Evolutionary conservation across 1,140 invertebrate genomes (phyloP), one percentile per base, ranked within the genome.

Genomic region (Mactra quadrangularis): DNA sequence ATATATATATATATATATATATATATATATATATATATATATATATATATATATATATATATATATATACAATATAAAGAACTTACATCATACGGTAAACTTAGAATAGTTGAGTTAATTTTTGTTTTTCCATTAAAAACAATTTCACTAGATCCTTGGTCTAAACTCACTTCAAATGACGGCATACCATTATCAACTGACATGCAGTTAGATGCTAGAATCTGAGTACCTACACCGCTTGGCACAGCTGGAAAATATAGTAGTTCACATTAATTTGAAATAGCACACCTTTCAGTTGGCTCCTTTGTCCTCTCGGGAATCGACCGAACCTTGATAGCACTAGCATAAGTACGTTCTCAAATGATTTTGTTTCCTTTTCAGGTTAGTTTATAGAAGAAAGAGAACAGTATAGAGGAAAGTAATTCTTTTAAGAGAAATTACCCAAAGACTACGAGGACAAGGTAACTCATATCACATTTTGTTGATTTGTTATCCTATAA

Each of bases 191-290:
- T 62, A 13, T 71, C 66, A 0, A 60, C 33, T 3, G 77, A 81
- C 31, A 15, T 71, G 35, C 77, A 81, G 66, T 81, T 81, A 13
- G 77, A 81, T 7, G 68, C 62, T 1, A 81, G 77, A 22, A 81
- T 71, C 25, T 71, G 64, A 13, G 55, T 71, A 11, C 41, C 33
- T 2, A 15, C 60, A 7, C 77, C 77, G 17, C 33, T 57, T 31
- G 50, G 38, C 0, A 71, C 77, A 3, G 77, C 77, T 81, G 53
- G 22, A 31, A 52, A 60, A 31, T 17, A 9, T n/a, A 71, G 13
- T 17, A n/a, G 22, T n/a, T n/a, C n/a, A n/a, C n/a, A n/a, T n/a
- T n/a, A n/a, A n/a, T n/a, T n/a, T 50, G 47, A n/a, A 13, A 50
- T 13, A 50, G 47, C 11, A n/a, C n/a, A 11, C 47, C 11, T n/a